Base-by-base conservation (phyloP, 1,140 invertebrate genomes). In the Papilio xuthus region DNA sequence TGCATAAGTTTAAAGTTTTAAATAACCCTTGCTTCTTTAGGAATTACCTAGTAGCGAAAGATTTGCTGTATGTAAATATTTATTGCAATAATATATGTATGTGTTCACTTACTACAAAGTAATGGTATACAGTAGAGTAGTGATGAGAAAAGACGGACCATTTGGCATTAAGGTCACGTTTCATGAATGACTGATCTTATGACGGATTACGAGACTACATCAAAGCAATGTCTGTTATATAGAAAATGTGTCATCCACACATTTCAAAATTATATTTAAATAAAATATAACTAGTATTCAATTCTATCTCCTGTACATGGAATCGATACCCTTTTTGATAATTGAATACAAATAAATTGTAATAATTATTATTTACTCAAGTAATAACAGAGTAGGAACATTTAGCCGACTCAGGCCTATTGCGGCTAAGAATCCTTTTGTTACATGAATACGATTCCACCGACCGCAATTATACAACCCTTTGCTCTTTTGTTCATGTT, bases 381-480 rank as follows among this genome's bases (percentile, higher is more conserved):
- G 13, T 7, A 28, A 67, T 67, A 15, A 63, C 13, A 63, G 26
- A 28, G 23, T 28, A 26, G 23, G 23, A 63, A 28, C 60, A 15
- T 32, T 26, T 26, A 67, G 13, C 32, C 12, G 13, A 67, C 60
- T 1, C 26, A 32, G 60, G 26, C 60, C 60, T 28, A 67, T 67
- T 67, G 60, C 60, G 60, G 60, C 60, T 67, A 26, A 18, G 26
- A 67, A 67, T 67, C 60, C 60, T 28, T 67, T 67, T 67, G 60
- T 67, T 67, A 67, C 60, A 26, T 67, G 60, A 67, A 67, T 67
- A 67, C 60, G 60, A 67, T 67, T 67, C 60, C 26, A 67, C 60
- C 60, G 60, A 67, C 60, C 60, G 60, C 60, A 67, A 67, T 67
- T 67, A 28, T 67, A 67, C 60, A 67, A 67, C 60, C 60, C 60